Base-by-base conservation (phyloP, 2,888 invertebrate species). In the Hirtodrosophila duncani region DNA sequence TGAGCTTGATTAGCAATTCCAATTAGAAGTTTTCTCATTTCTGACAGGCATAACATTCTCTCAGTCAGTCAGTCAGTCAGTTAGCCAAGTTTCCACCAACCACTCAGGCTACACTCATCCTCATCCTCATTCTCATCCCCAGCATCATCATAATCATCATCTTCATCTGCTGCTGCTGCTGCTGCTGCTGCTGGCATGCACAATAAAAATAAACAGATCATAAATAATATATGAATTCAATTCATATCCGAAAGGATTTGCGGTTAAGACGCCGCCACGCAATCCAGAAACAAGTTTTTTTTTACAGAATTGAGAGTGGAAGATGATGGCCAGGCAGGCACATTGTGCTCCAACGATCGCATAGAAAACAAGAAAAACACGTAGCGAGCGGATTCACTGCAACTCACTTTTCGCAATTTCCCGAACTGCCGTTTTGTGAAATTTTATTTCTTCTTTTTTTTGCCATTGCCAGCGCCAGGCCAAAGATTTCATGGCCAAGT, bases 181-280 rank as follows among this genome's bases (percentile, higher is more conserved):
- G n/a, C n/a, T n/a, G n/a, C n/a, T n/a, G n/a, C n/a, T n/a, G n/a
- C n/a, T n/a, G 67, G 81, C 81, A 78, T 64, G 64, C 66, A 78
- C 81, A 74, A 80, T 80, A 77, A 74, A 77, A 80, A 66, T 74
- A 74, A 74, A 81, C 74, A 74, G 74, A 81, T 75, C 74, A 77
- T 81, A 77, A 77, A 77, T 77, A 81, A 81, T 70, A 77, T 75
- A 77, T 77, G 79, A 77, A 72, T 77, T 75, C 63, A 81, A 79
- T 81, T 79, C 81, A 77, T 81, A 81, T 81, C 81, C 71, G 64
- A 75, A 70, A 78, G 81, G 74, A 78, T 80, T 80, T 74, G 74
- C 74, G 72, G 72, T 72, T 80, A 64, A 79, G 68, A 78, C 50
- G 78, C 59, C 63, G 74, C 59, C 62, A 24, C 26, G n/a, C n/a